phyloP scores from a whole-genome alignment of 1,140 invertebrate species.

The Trichonephila clavata region DNA sequence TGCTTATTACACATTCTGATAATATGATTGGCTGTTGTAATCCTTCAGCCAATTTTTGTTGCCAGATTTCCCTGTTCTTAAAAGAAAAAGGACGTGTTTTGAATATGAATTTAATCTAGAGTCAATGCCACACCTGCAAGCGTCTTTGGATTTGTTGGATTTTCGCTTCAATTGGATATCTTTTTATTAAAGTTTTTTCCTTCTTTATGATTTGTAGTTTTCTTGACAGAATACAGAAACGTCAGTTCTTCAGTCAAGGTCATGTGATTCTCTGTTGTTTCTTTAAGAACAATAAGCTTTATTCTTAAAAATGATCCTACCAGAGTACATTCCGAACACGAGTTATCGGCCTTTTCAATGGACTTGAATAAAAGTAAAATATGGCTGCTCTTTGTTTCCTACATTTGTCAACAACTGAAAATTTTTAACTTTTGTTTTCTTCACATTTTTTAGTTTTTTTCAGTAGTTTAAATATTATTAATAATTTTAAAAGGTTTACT shows the following conservation, averaged over 20 bases:
- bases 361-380: no score
- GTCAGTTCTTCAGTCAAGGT: background rate
- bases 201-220: constrained; percentile 43
- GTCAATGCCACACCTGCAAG: constrained; percentile 67
- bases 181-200: background rate
- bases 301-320: background rate
- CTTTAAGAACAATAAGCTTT: constrained; percentile 10
- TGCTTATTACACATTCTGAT: constrained; percentile 42
- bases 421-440: no score
- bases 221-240: background rate
- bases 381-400: no score
- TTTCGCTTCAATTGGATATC: constrained; percentile 9
- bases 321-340: background rate
- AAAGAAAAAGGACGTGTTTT: constrained; percentile 1
- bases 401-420: no score
- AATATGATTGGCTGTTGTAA: constrained; percentile 9
- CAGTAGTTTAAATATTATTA: no score
- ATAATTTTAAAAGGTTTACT: no score
- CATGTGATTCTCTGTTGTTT: background rate
- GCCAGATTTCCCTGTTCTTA: background rate
- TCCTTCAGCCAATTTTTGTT: background rate
- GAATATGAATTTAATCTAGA: constrained; percentile 29
- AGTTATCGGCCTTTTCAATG: no score
- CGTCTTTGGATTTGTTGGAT: constrained; percentile 31
- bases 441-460: no score